Conservation (phyloP, 2,888 invertebrate species). For the Cyrtodaria siliqua region DNA sequence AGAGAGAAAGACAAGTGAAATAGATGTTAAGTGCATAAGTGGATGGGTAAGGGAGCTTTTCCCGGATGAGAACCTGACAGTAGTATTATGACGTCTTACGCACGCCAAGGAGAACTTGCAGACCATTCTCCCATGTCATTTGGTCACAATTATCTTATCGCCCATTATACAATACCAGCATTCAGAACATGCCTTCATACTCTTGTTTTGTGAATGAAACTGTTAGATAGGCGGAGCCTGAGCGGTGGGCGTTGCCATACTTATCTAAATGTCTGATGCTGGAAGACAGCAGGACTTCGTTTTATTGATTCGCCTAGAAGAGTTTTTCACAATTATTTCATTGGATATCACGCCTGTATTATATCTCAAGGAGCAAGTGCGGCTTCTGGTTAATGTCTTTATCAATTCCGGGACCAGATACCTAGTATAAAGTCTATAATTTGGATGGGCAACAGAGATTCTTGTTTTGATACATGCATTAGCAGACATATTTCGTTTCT, state of each 20-base stretch:
- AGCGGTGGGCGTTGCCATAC: constrained; percentile 12
- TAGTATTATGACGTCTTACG: background rate
- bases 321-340: constrained; percentile 51
- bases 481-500: constrained; percentile 60
- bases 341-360: constrained; percentile 54
- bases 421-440: constrained; percentile 61
- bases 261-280: constrained; percentile 2
- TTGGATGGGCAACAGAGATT: constrained; percentile 60
- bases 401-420: constrained; percentile 40
- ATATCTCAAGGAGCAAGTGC: constrained; percentile 41
- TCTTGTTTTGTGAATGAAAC: constrained; percentile 7
- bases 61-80: too few species aligned
- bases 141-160: constrained; percentile 9
- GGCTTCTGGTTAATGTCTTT: constrained; percentile 56
- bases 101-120: background rate
- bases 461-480: constrained; percentile 64
- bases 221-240: constrained; percentile 17
- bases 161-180: constrained; percentile 1
- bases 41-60: too few species aligned
- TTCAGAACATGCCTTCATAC: constrained; percentile 1
- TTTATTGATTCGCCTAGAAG: constrained; percentile 41
- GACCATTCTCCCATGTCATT: constrained; percentile 21
- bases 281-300: constrained; percentile 20
- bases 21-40: too few species aligned
- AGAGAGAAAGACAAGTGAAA: too few species aligned